A percentile compares a stretch with the other conserved stretches of the same genome.
Evolutionary conservation across 2,113 vertebrate genomes (phyloP).

Genomic region (Lasiurus cinereus): DNA sequence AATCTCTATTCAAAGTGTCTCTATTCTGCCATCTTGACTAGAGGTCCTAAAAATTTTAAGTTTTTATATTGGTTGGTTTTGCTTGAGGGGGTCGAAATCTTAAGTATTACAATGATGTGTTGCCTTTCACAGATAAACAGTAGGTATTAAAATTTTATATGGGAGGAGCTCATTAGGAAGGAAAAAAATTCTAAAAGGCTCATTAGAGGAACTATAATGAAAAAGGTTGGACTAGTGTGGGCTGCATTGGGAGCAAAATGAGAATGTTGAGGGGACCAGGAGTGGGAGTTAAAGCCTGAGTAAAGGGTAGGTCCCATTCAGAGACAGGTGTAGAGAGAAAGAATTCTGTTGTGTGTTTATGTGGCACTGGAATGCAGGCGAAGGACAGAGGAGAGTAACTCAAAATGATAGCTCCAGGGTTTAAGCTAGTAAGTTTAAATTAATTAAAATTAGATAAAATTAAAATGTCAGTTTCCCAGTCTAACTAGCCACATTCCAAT

Average conservation of each 20-base stretch:
- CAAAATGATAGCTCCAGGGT: background rate
- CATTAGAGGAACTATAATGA: background rate
- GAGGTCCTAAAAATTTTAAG: background rate
- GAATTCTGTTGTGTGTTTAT: background rate
- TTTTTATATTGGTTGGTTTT: background rate
- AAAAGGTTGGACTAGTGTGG: background rate
- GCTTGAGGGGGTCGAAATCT: background rate
- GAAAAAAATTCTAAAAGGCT: background rate
- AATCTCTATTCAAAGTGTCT: background rate
- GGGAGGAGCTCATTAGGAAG: background rate
- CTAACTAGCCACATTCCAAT: background rate
- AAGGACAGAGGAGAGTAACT: background rate
- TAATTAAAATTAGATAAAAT: background rate
- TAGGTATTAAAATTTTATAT: background rate
- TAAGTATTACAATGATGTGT: background rate
- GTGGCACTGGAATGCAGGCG: background rate
- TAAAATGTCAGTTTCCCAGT: background rate
- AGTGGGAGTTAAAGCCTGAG: background rate
- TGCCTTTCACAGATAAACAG: background rate
- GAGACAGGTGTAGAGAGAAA: background rate
- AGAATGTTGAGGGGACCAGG: background rate
- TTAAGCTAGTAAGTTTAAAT: background rate
- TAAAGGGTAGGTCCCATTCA: background rate
- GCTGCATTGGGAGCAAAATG: background rate
- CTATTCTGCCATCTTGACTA: background rate